A percentile compares a stretch with the other conserved stretches of the same genome.
phyloP scores from a whole-genome alignment of 2,888 invertebrate species.

The Perizoma flavofasciatum region DNA sequence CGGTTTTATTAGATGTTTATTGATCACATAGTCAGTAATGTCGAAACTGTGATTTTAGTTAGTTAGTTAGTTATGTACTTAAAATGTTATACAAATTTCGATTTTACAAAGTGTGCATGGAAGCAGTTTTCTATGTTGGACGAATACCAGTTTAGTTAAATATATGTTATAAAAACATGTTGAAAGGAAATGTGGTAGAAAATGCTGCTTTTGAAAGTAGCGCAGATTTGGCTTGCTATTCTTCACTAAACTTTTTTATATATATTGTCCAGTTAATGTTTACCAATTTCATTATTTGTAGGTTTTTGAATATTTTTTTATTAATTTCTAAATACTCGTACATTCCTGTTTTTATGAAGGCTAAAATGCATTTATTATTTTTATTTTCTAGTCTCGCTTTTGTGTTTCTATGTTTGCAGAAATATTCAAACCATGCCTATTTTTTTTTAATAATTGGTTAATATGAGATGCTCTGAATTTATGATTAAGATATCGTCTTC shows the following conservation, averaged over 20 bases:
- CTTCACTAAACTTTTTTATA: too few species aligned
- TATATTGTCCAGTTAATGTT: too few species aligned
- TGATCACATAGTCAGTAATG: conserved; percentile 35
- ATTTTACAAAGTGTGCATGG: conserved; percentile 8
- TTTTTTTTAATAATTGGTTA: too few species aligned
- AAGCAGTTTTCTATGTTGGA: background rate
- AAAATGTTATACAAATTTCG: conserved; percentile 31
- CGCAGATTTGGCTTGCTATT: too few species aligned
- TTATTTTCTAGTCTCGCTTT: conserved; percentile 28
- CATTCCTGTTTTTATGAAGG: conserved; percentile 33
- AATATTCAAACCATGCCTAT: background rate
- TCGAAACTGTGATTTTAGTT: conserved; percentile 49
- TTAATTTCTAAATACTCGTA: conserved; percentile 18
- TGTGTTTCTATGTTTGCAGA: background rate
- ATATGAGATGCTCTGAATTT: too few species aligned
- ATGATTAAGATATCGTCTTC: too few species aligned
- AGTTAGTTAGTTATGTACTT: conserved; percentile 36
- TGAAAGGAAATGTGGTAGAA: too few species aligned
- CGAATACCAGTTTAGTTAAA: background rate
- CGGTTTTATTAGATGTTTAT: conserved; percentile 34
- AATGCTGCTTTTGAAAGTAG: too few species aligned
- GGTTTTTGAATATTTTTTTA: background rate
- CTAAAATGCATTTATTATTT: conserved; percentile 32
- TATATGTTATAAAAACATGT: background rate
- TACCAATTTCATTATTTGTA: background rate